These are phyloP conservation scores for Latrodectus elegans DNA, from an alignment of 2,888 invertebrate species.

Conservation along the genomic window DNA sequence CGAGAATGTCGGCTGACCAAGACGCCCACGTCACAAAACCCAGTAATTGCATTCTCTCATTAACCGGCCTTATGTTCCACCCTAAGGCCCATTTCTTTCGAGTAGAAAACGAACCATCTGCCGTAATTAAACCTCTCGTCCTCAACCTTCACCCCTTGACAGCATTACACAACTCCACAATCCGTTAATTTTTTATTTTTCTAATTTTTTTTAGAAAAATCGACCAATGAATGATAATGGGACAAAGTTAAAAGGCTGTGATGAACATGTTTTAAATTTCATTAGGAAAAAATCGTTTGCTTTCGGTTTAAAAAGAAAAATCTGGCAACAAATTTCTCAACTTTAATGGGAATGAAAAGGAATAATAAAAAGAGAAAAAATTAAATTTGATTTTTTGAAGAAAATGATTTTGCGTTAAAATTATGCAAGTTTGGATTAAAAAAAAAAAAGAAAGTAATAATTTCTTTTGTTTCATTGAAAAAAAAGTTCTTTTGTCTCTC, in stretches of 20 bases:
- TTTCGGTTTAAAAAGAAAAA: background rate
- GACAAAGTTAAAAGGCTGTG: constrained; percentile 24
- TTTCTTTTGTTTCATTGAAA: background rate
- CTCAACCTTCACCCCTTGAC: background rate
- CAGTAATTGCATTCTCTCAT: constrained; percentile 61
- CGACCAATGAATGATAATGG: constrained; percentile 8
- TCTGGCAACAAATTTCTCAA: too few species aligned
- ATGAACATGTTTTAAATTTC: constrained; percentile 29
- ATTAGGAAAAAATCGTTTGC: constrained; percentile 29
- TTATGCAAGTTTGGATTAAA: constrained; percentile 1
- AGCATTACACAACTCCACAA: background rate
- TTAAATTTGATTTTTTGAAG: background rate
- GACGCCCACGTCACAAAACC: constrained; percentile 42
- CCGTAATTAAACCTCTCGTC: constrained; percentile 38
- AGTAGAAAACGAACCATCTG: constrained; percentile 21
- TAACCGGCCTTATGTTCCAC: constrained; percentile 38
- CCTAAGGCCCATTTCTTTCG: constrained; percentile 9
- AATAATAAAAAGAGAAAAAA: background rate
- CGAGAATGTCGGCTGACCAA: constrained; percentile 41
- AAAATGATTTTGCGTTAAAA: background rate
- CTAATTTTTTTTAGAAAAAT: too few species aligned
- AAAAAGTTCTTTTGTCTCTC: constrained; percentile 2
- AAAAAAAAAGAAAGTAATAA: background rate
- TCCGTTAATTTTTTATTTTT: background rate
- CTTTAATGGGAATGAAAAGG: background rate